These are phyloP conservation scores for Sebastes baramenuke DNA, from an alignment of 2,797 vertebrate species.

Conservation along the genomic window DNA sequence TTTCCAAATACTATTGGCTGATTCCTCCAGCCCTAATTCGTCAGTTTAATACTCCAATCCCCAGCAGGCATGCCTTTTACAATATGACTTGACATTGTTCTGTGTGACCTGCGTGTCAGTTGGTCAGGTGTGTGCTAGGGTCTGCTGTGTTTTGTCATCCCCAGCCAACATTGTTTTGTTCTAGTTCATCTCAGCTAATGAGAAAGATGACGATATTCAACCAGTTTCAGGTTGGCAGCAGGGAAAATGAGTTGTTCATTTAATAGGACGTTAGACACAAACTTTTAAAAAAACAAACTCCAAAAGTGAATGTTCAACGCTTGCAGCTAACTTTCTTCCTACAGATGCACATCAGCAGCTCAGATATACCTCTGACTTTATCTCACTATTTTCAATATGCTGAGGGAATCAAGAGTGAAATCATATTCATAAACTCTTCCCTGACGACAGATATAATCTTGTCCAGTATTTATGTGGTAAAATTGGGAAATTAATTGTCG, in stretches of 20 bases:
- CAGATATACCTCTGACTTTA: not conserved
- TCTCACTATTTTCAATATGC: constrained; percentile 37
- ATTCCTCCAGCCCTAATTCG: no score
- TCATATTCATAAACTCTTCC: constrained; percentile 60
- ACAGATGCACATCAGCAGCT: constrained; percentile 16
- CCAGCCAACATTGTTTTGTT: not conserved
- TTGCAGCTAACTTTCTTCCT: not conserved
- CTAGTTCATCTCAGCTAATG: not conserved
- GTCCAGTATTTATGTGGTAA: constrained; percentile 40
- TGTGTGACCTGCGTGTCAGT: not conserved
- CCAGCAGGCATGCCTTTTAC: no score
- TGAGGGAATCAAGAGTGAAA: constrained; percentile 66
- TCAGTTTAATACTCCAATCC: no score
- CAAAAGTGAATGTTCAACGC: not conserved
- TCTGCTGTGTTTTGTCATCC: not conserved
- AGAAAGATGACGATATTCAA: not conserved
- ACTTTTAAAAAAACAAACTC: not conserved
- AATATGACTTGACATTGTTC: no score
- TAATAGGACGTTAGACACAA: not conserved
- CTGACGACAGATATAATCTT: constrained; percentile 48
- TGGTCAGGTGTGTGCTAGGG: not conserved
- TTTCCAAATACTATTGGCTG: no score
- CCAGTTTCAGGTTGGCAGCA: not conserved
- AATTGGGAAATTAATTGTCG: constrained; percentile 40
- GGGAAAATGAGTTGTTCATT: not conserved